Conservation (phyloP, 2,113 vertebrate genomes). For the Bos javanicus region DNA sequence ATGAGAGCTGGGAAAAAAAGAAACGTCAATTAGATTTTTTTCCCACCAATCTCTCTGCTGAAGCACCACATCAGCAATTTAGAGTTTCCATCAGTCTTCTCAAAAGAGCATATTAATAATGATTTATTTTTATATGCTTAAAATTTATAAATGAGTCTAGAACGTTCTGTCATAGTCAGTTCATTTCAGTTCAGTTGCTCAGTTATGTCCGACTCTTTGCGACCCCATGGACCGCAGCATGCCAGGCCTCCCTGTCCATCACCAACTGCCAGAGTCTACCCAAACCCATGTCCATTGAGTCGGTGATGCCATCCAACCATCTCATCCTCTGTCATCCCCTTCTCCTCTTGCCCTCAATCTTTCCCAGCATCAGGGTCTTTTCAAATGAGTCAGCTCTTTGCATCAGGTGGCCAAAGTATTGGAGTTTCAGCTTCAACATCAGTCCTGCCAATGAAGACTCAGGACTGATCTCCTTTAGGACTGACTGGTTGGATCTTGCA, state of each 20-base stretch:
- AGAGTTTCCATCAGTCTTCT: not conserved
- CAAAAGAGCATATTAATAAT: not conserved
- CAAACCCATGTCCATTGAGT: not conserved
- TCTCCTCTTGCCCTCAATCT: not conserved
- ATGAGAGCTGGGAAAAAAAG: not conserved
- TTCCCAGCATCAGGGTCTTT: not conserved
- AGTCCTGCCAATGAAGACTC: not conserved
- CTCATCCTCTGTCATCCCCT: not conserved
- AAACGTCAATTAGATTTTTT: not conserved
- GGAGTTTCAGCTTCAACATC: not conserved
- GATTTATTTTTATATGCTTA: not conserved
- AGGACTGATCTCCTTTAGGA: not conserved
- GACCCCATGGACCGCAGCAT: accelerated
- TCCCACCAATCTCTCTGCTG: not conserved
- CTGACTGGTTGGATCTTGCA: not conserved
- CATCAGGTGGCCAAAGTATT: not conserved
- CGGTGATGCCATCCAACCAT: not conserved
- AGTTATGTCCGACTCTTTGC: not conserved
- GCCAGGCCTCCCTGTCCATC: not conserved
- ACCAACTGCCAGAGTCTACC: not conserved
- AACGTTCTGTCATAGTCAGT: not conserved
- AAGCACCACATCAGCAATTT: not conserved
- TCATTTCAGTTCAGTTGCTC: not conserved
- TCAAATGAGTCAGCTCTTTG: not conserved
- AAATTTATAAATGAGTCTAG: not conserved